These are phyloP conservation scores for Notothenia rossii DNA, from an alignment of 2,113 vertebrate species.

Conservation along the genomic window DNA sequence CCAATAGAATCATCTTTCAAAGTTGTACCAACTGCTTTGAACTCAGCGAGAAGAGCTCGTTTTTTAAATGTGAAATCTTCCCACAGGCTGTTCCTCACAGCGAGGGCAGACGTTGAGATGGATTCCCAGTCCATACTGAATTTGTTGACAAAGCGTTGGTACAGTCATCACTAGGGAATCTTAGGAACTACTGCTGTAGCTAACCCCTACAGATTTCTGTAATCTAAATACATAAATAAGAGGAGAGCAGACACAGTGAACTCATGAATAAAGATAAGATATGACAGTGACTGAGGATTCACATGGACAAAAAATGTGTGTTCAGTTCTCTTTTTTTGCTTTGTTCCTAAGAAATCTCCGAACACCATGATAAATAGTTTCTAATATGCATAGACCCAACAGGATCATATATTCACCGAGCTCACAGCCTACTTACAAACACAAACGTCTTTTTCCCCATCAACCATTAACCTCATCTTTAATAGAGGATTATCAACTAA, in stretches of 20 bases:
- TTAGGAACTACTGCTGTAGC: slow-evolving; percentile 49
- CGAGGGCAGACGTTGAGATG: slow-evolving; percentile 51
- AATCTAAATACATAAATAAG: slow-evolving; percentile 60
- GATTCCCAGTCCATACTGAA: slow-evolving; percentile 35
- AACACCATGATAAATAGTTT: slow-evolving; percentile 20
- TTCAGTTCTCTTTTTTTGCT: not conserved
- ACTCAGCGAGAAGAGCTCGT: slow-evolving; percentile 47
- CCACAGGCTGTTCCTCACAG: slow-evolving; percentile 61
- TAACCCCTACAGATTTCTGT: slow-evolving; percentile 37
- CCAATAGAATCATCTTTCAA: slow-evolving; percentile 57
- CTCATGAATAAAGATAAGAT: slow-evolving; percentile 64
- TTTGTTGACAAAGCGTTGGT: slow-evolving; percentile 76
- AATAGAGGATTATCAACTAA: not conserved
- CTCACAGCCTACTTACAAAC: not conserved
- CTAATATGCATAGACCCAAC: slow-evolving; percentile 35
- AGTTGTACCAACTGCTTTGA: slow-evolving; percentile 60
- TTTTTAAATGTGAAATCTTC: slow-evolving; percentile 66
- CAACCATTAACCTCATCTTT: slow-evolving; percentile 9
- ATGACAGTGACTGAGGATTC: slow-evolving; percentile 15
- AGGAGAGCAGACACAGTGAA: slow-evolving; percentile 33
- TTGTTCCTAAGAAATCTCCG: slow-evolving; percentile 35
- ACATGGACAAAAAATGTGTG: slow-evolving; percentile 1
- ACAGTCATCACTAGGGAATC: slow-evolving; percentile 57
- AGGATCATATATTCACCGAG: not conserved
- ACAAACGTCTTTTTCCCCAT: not conserved